Evolutionary conservation across 1,140 invertebrate species (phyloP).

Genomic region (Papilio glaucus): DNA sequence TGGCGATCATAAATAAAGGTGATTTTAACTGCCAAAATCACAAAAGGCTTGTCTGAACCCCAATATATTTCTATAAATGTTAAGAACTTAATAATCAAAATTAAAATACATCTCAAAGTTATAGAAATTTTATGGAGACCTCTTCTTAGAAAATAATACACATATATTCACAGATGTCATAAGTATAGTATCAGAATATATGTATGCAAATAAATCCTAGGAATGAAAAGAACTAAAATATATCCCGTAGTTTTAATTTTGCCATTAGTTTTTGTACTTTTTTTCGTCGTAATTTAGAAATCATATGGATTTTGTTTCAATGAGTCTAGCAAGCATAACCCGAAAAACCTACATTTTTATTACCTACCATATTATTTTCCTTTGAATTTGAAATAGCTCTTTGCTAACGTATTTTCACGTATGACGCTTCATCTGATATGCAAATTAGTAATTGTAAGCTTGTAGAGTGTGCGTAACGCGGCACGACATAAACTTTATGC

Average conservation of each 20-base stretch:
- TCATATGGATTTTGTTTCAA: too few relatives aligned
- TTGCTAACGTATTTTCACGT: neutral
- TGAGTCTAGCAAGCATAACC: too few relatives aligned
- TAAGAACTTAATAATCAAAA: constrained; percentile 18
- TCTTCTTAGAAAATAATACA: neutral
- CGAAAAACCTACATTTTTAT: too few relatives aligned
- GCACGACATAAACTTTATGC: neutral
- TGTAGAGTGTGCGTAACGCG: neutral
- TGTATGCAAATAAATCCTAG: neutral
- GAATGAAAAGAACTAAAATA: too few relatives aligned
- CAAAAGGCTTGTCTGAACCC: constrained; percentile 44
- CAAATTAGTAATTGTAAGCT: neutral
- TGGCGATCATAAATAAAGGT: constrained; percentile 52
- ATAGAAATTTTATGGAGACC: neutral
- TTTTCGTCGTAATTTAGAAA: too few relatives aligned
- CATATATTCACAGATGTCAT: neutral
- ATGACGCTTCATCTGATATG: neutral
- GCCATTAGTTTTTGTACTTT: too few relatives aligned
- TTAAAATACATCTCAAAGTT: constrained; percentile 7
- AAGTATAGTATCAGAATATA: neutral
- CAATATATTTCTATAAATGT: constrained; percentile 11
- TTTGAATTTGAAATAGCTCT: neutral
- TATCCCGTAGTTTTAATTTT: too few relatives aligned
- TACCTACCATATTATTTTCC: too few relatives aligned
- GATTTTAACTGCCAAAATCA: constrained; percentile 54